These are phyloP conservation scores for Glaucomys volans DNA, from an alignment of 2,113 vertebrate genomes.

Conservation along the genomic window DNA sequence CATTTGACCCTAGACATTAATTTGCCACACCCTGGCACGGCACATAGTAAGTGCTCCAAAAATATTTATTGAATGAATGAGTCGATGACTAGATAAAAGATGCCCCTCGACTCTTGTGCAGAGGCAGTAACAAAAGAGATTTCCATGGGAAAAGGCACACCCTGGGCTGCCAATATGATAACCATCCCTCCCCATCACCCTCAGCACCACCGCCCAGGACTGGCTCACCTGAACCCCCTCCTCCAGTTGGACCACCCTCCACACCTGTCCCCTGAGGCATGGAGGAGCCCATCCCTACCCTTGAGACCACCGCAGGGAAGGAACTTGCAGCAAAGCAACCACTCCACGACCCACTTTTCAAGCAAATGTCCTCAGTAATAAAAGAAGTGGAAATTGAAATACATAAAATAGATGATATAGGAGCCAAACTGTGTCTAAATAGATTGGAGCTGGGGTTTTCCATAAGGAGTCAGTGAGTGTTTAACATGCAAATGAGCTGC, in stretches of 20 bases:
- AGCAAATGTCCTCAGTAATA: conserved; percentile 70
- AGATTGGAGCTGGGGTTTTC: conserved; percentile 71
- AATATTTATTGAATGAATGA: conserved; percentile 1
- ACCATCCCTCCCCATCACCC: not conserved
- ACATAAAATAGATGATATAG: conserved; percentile 65
- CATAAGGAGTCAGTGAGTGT: conserved; percentile 61
- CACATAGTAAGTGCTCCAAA: not conserved
- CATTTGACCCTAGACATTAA: not conserved
- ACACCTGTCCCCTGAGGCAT: not conserved
- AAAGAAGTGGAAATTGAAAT: conserved; percentile 78
- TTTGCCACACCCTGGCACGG: not conserved
- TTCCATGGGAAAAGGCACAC: not conserved
- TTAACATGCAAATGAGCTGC: conserved; percentile 75
- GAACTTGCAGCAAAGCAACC: conserved; percentile 52
- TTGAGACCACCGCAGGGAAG: not conserved
- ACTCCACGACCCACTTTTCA: conserved; percentile 57
- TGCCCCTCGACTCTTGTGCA: not conserved
- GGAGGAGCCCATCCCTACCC: not conserved
- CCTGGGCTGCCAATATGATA: not conserved
- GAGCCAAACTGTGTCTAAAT: conserved; percentile 64
- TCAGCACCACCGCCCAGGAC: not conserved
- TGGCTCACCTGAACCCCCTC: not conserved
- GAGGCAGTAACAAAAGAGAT: not conserved
- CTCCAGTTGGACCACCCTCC: not conserved
- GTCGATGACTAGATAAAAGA: not conserved